Percentiles rank a stretch among this genome's conserved stretches.
Conservation (phyloP, 2,797 vertebrate species). For the Chromobotia macracanthus region DNA sequence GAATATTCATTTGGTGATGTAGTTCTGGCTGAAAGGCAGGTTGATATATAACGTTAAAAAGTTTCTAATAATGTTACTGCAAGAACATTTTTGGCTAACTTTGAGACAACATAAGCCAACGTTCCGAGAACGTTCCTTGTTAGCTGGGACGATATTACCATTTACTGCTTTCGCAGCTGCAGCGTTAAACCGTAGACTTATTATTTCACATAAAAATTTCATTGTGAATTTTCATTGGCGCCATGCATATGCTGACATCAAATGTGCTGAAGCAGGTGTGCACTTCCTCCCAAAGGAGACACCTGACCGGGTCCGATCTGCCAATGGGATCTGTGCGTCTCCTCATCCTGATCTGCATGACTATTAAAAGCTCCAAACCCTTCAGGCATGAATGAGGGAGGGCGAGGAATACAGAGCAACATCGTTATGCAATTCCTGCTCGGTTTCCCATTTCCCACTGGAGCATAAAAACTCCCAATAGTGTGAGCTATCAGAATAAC, state of each 20-base stretch:
- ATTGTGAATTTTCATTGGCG: too few species aligned
- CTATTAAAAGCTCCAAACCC: constrained; percentile 63
- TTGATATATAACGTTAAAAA: too few species aligned
- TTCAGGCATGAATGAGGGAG: constrained; percentile 38
- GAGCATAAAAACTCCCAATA: constrained; percentile 36
- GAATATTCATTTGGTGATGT: neutral
- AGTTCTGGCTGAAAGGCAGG: neutral
- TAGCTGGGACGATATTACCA: too few species aligned
- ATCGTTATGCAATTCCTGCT: constrained; percentile 64
- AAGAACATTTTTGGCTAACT: too few species aligned
- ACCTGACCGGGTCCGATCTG: neutral
- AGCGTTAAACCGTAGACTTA: too few species aligned
- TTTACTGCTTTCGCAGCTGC: too few species aligned
- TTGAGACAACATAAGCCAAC: too few species aligned
- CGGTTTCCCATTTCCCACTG: constrained; percentile 41
- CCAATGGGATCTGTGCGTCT: constrained; percentile 5
- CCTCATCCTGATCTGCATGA: constrained; percentile 39
- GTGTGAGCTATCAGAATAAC: constrained; percentile 37
- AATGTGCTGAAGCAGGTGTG: neutral
- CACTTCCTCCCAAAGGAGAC: neutral
- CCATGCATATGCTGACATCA: neutral
- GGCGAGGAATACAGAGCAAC: constrained; percentile 37
- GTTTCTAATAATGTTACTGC: too few species aligned
- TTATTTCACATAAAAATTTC: too few species aligned
- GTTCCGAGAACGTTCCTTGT: too few species aligned